Percentiles rank a stretch among this genome's conserved stretches.
phyloP scores from a whole-genome alignment of 2,113 vertebrate genomes.

The Himantopus leucocephalus region DNA sequence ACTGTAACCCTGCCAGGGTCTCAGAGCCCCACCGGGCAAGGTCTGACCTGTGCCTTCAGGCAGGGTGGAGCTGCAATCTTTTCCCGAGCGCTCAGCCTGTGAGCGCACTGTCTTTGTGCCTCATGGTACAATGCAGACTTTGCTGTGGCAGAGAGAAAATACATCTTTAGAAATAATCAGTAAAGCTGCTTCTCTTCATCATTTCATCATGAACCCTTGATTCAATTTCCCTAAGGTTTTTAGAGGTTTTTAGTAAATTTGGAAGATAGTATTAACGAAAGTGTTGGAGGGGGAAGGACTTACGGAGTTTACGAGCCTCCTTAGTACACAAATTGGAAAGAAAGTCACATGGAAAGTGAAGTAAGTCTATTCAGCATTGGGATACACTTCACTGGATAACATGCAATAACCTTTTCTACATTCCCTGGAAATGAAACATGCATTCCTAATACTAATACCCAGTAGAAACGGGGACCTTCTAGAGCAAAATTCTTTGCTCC shows the following conservation, averaged over 20 bases:
- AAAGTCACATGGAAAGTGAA: not conserved
- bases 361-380: not conserved
- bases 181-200: not conserved
- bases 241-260: not conserved
- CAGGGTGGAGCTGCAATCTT: not conserved
- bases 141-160: not conserved
- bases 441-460: not conserved
- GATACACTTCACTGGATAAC: not conserved
- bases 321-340: not conserved
- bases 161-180: not conserved
- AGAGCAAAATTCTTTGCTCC: not conserved
- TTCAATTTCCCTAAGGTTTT: not conserved
- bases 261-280: not conserved
- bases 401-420: not conserved
- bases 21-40: not conserved
- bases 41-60: not conserved
- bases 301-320: not conserved
- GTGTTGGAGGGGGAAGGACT: not conserved
- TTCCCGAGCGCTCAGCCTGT: not conserved
- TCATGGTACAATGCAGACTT: not conserved
- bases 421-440: not conserved
- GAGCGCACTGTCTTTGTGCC: not conserved
- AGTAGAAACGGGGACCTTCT: not conserved
- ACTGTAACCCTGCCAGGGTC: not conserved
- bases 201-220: not conserved